Evolutionary conservation across 2,888 invertebrate genomes (phyloP).

Genomic region (Hypena proboscidalis): DNA sequence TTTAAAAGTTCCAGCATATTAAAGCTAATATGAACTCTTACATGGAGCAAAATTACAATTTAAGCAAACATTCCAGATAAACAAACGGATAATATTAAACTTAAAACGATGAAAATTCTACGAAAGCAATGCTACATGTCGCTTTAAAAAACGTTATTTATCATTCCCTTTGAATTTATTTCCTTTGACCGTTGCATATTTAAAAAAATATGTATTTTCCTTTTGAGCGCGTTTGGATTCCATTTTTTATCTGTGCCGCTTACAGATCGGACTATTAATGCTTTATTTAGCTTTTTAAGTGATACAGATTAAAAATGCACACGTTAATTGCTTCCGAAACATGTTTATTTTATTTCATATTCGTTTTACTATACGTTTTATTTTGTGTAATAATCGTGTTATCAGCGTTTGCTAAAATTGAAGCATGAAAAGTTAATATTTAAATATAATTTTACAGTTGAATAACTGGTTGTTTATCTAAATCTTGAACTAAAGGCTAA

Average conservation of each 20-base stretch:
- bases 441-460: no score
- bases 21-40: no score
- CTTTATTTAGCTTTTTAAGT: constrained; percentile 11
- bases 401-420: no score
- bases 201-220: constrained; percentile 35
- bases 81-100: constrained; percentile 25
- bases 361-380: not conserved
- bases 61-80: constrained; percentile 18
- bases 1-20: no score
- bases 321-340: not conserved
- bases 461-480: no score
- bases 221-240: constrained; percentile 18
- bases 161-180: constrained; percentile 43
- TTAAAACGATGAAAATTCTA: constrained; percentile 18
- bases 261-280: constrained; percentile 17
- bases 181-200: constrained; percentile 42
- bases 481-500: no score
- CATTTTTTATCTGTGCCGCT: constrained; percentile 27
- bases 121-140: constrained; percentile 17
- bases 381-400: no score
- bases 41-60: no score
- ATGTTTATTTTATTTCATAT: not conserved
- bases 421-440: no score
- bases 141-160: constrained; percentile 34
- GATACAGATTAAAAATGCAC: constrained; percentile 9